Evolutionary conservation across 1,140 invertebrate genomes (phyloP).

Genomic region (Kradibia gibbosae): DNA sequence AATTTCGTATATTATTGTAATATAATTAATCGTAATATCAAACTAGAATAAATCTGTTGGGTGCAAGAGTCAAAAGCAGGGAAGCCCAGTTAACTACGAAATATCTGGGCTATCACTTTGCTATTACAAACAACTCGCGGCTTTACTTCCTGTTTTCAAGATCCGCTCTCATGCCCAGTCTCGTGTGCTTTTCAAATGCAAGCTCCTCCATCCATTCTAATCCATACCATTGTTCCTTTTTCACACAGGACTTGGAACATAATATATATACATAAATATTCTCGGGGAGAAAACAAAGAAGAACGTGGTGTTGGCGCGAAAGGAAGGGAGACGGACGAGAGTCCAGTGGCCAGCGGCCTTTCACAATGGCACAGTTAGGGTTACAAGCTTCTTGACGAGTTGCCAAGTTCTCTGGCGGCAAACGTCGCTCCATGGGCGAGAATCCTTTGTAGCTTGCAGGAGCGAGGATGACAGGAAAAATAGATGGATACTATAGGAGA

Average conservation of each 20-base stretch:
- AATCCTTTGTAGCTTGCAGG: constrained; percentile 22
- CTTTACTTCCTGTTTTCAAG: constrained; percentile 8
- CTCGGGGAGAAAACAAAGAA: constrained; percentile 5
- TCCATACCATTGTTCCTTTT: constrained; percentile 8
- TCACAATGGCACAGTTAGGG: constrained; percentile 68
- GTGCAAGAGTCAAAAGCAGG: too few relatives aligned
- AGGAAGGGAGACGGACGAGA: not conserved
- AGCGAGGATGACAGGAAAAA: constrained; percentile 51
- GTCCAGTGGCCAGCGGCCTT: constrained; percentile 51
- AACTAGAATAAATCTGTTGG: not conserved
- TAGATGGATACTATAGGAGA: constrained; percentile 38
- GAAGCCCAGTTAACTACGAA: not conserved
- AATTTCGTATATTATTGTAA: too few relatives aligned
- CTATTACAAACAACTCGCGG: constrained; percentile 3
- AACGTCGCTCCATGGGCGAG: constrained; percentile 44
- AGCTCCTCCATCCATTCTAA: not conserved
- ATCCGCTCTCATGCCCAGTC: not conserved
- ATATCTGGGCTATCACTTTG: constrained; percentile 6
- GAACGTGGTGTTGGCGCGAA: not conserved
- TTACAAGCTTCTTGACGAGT: constrained; percentile 69
- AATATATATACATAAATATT: not conserved
- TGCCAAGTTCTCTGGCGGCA: constrained; percentile 62
- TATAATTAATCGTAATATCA: not conserved
- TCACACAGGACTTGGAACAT: not conserved
- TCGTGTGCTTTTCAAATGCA: not conserved